These are phyloP conservation scores for Sinopyrophorus schimmeli DNA, from an alignment of 2,888 invertebrate genomes.

Conservation along the genomic window DNA sequence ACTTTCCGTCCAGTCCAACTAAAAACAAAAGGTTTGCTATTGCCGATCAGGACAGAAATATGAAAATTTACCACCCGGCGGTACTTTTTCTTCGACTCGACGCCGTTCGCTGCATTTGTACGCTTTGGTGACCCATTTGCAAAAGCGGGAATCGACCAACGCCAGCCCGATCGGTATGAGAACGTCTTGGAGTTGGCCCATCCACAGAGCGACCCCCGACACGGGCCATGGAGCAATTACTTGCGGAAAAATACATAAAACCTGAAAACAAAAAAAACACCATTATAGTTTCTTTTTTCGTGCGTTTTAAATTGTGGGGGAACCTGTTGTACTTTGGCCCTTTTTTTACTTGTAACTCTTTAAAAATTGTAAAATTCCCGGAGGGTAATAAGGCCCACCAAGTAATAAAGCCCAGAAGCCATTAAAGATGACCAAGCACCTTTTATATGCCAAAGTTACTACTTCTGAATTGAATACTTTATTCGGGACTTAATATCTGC, in stretches of 20 bases:
- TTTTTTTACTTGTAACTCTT: too few species aligned
- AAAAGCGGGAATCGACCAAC: constrained; percentile 62
- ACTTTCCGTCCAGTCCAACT: constrained; percentile 64
- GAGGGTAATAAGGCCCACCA: too few species aligned
- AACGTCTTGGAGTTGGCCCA: constrained; percentile 61
- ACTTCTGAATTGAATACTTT: too few species aligned
- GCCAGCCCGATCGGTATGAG: constrained; percentile 62
- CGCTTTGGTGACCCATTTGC: constrained; percentile 59
- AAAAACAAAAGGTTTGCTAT: constrained; percentile 1
- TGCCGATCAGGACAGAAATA: neutral
- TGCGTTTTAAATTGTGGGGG: too few species aligned
- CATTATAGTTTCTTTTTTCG: too few species aligned
- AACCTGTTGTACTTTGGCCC: too few species aligned
- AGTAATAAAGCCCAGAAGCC: too few species aligned
- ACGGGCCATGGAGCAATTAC: constrained; percentile 59
- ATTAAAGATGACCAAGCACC: too few species aligned
- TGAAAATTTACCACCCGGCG: constrained; percentile 49
- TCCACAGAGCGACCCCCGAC: constrained; percentile 60
- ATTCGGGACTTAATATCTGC: too few species aligned
- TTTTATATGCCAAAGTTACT: too few species aligned
- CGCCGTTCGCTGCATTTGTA: constrained; percentile 53
- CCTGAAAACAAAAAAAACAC: constrained; percentile 49
- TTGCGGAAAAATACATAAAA: constrained; percentile 58
- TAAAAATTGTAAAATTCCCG: too few species aligned
- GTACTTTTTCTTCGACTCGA: constrained; percentile 51